A percentile compares a stretch with the other conserved stretches of the same genome.
Evolutionary conservation across 2,797 vertebrate species (phyloP).

Genomic region (Jordanella pulchra): DNA sequence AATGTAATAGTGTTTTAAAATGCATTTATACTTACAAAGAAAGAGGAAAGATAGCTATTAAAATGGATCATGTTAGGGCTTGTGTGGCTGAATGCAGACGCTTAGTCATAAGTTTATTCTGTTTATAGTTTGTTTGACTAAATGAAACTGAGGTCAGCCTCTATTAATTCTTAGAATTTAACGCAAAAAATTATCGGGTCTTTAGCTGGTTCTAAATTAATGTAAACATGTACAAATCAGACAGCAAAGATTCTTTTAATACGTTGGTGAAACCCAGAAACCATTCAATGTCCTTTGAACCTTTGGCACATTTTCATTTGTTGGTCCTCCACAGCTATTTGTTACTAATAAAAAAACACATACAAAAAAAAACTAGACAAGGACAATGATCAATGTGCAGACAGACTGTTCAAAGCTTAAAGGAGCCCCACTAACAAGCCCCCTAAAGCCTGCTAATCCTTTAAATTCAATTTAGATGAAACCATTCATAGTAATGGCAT

Average conservation of each 20-base stretch:
- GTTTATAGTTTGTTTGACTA: neutral
- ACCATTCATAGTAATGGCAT: neutral
- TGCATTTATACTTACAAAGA: neutral
- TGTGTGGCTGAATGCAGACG: neutral
- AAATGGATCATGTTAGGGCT: neutral
- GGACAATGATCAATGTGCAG: neutral
- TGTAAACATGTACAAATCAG: neutral
- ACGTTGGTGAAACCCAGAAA: neutral
- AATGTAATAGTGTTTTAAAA: neutral
- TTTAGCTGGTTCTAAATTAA: neutral
- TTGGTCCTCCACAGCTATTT: neutral
- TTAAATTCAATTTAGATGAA: neutral
- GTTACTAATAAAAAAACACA: neutral
- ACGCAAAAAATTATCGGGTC: neutral
- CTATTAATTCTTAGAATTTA: too few relatives aligned
- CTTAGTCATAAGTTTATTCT: too few relatives aligned
- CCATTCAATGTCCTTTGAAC: neutral
- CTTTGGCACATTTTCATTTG: neutral
- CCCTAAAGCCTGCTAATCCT: neutral
- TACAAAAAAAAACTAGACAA: neutral
- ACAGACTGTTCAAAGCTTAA: neutral
- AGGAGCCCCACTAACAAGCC: slow-evolving; percentile 1
- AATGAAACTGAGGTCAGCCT: neutral
- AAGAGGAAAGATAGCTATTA: too few relatives aligned
- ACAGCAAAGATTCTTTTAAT: neutral